phyloP scores from a whole-genome alignment of 92 coral and sea anemone species.

The Siderastrea siderea region DNA sequence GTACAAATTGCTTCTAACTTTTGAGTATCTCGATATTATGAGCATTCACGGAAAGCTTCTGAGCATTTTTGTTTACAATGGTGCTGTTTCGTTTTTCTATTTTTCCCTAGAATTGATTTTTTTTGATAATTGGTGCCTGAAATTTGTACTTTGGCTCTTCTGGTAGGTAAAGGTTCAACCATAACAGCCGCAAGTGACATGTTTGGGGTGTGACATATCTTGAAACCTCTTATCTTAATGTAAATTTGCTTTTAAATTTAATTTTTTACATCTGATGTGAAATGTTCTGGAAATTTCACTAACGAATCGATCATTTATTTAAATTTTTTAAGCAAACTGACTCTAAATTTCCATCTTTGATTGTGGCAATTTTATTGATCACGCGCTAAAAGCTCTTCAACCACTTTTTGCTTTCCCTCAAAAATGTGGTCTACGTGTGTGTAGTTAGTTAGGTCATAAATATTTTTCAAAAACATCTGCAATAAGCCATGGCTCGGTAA shows the following conservation, averaged over 20 bases:
- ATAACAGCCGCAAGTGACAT: neutral
- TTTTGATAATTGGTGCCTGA: neutral
- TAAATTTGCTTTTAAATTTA: neutral
- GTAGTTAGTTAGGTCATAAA: neutral
- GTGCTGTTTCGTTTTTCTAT: neutral
- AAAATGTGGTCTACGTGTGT: neutral
- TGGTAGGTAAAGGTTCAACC: neutral
- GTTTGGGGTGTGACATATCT: neutral
- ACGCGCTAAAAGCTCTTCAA: neutral
- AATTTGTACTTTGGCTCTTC: neutral
- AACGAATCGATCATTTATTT: neutral
- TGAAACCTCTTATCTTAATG: neutral
- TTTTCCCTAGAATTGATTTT: neutral
- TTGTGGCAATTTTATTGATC: neutral
- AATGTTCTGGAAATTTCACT: neutral
- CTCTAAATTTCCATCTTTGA: neutral
- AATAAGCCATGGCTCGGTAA: neutral
- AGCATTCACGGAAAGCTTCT: too few species aligned
- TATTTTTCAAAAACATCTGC: constrained; percentile 10
- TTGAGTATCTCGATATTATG: neutral
- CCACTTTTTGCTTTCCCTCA: neutral
- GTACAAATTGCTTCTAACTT: neutral
- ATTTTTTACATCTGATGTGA: neutral
- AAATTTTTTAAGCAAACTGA: neutral
- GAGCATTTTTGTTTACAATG: neutral